A percentile compares a stretch with the other conserved stretches of the same genome.
Evolutionary conservation across 2,888 invertebrate genomes (phyloP).

Genomic region (Apomyelois bistriatella): DNA sequence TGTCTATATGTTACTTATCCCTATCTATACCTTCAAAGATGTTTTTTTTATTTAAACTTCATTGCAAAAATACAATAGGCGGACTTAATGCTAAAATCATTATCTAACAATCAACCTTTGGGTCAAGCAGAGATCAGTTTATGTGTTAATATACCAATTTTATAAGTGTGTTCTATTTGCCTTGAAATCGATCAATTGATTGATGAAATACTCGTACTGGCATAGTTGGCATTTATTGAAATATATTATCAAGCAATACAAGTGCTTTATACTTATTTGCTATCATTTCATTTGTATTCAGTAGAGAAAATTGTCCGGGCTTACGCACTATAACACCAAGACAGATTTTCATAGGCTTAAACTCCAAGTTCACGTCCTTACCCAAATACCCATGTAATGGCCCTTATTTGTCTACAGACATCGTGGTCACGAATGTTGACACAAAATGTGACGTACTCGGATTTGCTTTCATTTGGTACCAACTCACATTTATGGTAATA

Average conservation of each 20-base stretch:
- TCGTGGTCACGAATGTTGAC: neutral
- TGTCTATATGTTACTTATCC: too few species aligned
- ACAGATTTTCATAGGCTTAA: conserved; percentile 18
- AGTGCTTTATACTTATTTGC: conserved; percentile 2
- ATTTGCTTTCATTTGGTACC: neutral
- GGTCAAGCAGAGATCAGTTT: too few species aligned
- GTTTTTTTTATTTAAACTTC: too few species aligned
- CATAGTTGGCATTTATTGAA: neutral
- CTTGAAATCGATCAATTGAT: too few species aligned
- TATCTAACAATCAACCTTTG: too few species aligned
- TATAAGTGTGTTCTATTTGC: too few species aligned
- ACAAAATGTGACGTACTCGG: neutral
- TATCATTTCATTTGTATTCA: conserved; percentile 7
- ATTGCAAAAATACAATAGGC: too few species aligned
- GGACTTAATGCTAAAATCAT: too few species aligned
- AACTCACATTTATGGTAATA: too few species aligned
- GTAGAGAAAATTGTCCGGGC: conserved; percentile 6
- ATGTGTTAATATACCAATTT: too few species aligned
- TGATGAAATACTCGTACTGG: neutral
- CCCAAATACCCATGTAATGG: neutral
- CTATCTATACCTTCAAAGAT: too few species aligned
- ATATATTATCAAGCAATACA: neutral
- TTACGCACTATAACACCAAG: conserved; percentile 18
- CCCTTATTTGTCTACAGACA: neutral
- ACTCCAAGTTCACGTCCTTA: conserved; percentile 11